Base-by-base conservation (phyloP, 2,888 invertebrate genomes). In the Ctenicera cuprea region DNA sequence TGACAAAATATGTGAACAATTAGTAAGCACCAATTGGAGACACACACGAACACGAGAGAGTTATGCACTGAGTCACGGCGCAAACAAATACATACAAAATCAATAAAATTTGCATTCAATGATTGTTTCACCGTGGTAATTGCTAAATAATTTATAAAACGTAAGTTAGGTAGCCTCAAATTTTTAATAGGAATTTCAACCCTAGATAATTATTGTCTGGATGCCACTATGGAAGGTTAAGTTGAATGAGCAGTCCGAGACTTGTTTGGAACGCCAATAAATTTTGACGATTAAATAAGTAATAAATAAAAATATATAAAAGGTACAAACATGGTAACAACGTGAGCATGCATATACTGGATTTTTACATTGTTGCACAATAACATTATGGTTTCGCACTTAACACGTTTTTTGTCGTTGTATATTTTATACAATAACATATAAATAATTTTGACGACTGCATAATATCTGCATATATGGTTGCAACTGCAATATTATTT, bases 51-150 rank as follows among this genome's bases (percentile, higher is more conserved):
- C 54, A 57, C 57, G 62, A 50, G 45, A 70, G 52, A 59, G 26
- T 62, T 68, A 69, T 48, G 61, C 38, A 61, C 59, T 71, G 71
- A 71, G 37, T 71, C 71, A 71, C 57, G 20, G 14, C 18, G 14
- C 43, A 57, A 63, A 65, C 48, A 66, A 59, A 59, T 50, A 65
- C 59, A 71, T 50, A 65, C 52, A 11, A 65, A 22, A 64, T 18
- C 71, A 61, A 61, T 61, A 50, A 61, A 71, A 71, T 71, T 71
- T 50, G 71, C 71, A 71, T 71, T 59, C 65, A 71, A 48, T 54
- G 61, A 57, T 71, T 71, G 65, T 65, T 64, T 65, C 11, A 14
- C 71, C 48, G 14, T 26, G 43, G 57, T 65, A 71, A 71, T 63
- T 70, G 54, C 30, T n/a, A n/a, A n/a, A n/a, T 65, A 71, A 65